Evolutionary conservation across 2,113 vertebrate genomes (phyloP), one percentile per base, ranked within the genome.

Genomic region (Felis catus): DNA sequence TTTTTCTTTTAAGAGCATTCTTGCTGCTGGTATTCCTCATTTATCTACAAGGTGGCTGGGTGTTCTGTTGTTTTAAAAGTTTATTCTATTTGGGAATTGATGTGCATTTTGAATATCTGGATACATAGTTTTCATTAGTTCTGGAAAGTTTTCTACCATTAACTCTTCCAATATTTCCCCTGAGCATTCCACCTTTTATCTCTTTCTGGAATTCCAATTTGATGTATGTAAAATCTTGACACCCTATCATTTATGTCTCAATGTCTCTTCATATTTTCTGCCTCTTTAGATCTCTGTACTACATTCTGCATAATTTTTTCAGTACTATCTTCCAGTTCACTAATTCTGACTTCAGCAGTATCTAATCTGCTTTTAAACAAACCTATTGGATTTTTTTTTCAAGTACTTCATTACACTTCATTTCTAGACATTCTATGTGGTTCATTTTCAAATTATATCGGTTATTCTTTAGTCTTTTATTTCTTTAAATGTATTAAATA

Each of bases 361-460:
- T 93, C 65, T 91, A 85, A 85, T 70, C 78, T 93, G 51, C 33
- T 95, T 95, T 93, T 78, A 85, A 94, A 97, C 25, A 9, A 88
- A 89, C 9, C 8, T 85, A 66, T 16, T 95, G 12, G n/a, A 16
- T 51, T 65, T 45, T 78, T 73, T 74, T 95, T 89, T 76, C 41
- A 92, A 78, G 25, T 36, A 55, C 29, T 65, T 27, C 18, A 33
- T 84, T 78, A 65, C 1, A 91, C 39, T 63, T 92, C 12, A 81
- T 33, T 91, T 94, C 11, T 71, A 74, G 10, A 95, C 68, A 13
- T 81, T 94, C 53, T 95, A 10, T 48, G 14, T 91, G 15, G 55
- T 65, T 96, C 5, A 53, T 92, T 96, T 95, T 86, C 73, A 89
- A 36, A 73, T 91, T 41, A 92, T 71, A 27, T 94, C 80, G 41